Evolutionary conservation across 2,113 vertebrate species (phyloP), one percentile per base, ranked within the genome.

Genomic region (Pogona vitticeps): DNA sequence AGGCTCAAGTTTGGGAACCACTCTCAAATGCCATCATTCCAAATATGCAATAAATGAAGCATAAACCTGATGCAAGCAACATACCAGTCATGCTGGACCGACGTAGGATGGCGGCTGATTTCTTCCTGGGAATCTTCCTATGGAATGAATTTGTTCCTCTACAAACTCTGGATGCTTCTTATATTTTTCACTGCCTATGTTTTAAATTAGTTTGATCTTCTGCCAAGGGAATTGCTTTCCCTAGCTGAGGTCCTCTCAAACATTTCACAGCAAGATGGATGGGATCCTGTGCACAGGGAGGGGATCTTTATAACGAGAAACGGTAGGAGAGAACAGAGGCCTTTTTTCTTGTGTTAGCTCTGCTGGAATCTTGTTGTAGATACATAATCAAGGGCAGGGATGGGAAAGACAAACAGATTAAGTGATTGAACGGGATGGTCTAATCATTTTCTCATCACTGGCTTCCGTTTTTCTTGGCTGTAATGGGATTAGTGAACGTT

Each of bases 241-340:
- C 92, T 91, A 85, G 67, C 88, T 76, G 85, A 94, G 46, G 86
- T 67, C 40, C 73, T 91, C 79, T 90, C 26, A 4, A 92, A 90
- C 93, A 88, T 95, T 93, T 93, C 90, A 88, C 92, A 91, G 88
- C 80, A 90, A 95, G 94, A 92, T 92, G 90, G 91, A 95, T 94
- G 85, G 90, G 91, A 95, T 92, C 89, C 91, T 89, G 89, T 92
- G 87, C 87, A 94, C 86, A 73, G 26, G 65, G 79, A 77, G 76
- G 88, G 91, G 94, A 72, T 70, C 85, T 88, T 95, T 84, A 91
- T 95, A 91, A 89, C 20, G 9, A 88, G 86, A 88, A 94, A 89
- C 93, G 90, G 91, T 94, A 89, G 92, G 91, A 95, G 90, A 21
- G 18, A 91, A 84, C 90, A 86, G 6, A 91, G 91, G 87, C 81